These are phyloP conservation scores for Chelonus insularis DNA, from an alignment of 1,140 invertebrate species.

Conservation along the genomic window DNA sequence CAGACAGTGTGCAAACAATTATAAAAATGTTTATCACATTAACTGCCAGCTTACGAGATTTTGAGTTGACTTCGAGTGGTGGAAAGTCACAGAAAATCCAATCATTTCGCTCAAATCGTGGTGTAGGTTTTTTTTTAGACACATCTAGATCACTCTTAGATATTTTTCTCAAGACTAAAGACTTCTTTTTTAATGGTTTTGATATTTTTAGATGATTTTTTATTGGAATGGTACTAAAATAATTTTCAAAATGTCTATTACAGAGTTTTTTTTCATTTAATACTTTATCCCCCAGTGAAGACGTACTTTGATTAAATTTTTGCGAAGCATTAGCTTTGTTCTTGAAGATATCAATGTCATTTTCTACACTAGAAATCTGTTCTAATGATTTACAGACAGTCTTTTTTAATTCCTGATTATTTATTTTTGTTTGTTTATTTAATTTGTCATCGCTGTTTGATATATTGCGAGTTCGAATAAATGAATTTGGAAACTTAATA, in stretches of 20 bases:
- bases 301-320: not conserved
- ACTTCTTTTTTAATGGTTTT: constrained; percentile 36
- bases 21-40: constrained; percentile 35
- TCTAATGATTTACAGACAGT: constrained; percentile 38
- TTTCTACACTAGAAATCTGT: constrained; percentile 19
- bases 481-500: constrained; percentile 43
- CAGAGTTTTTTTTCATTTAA: too few relatives aligned
- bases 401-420: constrained; percentile 4
- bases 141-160: constrained; percentile 48
- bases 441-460: constrained; percentile 41
- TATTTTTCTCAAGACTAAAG: constrained; percentile 33
- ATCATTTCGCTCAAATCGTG: constrained; percentile 38
- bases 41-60: constrained; percentile 52
- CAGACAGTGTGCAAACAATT: constrained; percentile 48
- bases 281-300: too few relatives aligned
- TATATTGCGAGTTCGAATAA: constrained; percentile 39
- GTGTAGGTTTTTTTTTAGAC: constrained; percentile 40
- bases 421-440: constrained; percentile 17
- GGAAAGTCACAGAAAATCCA: constrained; percentile 43
- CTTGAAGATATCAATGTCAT: not conserved
- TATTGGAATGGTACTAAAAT: not conserved
- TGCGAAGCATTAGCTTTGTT: not conserved
- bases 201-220: constrained; percentile 2
- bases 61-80: constrained; percentile 34
- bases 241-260: not conserved